phyloP scores from a whole-genome alignment of 2,113 vertebrate genomes.

The Leuciscus idus region DNA sequence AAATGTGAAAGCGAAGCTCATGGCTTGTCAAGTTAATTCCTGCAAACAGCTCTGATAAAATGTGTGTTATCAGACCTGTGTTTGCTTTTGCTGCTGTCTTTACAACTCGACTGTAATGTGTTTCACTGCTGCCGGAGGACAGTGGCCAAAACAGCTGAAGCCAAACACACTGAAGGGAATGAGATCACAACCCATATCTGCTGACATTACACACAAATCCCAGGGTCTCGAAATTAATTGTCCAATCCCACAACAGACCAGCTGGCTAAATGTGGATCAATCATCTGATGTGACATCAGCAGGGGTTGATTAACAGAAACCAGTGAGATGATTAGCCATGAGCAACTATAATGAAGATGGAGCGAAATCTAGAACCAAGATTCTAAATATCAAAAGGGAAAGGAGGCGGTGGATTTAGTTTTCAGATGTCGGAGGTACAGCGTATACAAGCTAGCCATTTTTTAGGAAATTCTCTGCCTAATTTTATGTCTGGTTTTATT shows the following conservation, averaged over 20 bases:
- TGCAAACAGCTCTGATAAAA: not conserved
- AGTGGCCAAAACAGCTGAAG: not conserved
- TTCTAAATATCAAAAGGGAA: not conserved
- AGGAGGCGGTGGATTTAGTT: conserved; percentile 12
- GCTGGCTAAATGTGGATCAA: conserved; percentile 71
- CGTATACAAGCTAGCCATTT: not conserved
- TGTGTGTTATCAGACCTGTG: not conserved
- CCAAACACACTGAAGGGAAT: not conserved
- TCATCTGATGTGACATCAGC: conserved; percentile 67
- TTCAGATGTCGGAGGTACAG: conserved; percentile 30
- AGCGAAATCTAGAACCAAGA: not conserved
- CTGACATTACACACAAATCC: conserved; percentile 4
- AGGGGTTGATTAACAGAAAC: conserved; percentile 56
- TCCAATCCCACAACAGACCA: conserved; percentile 47
- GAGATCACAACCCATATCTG: conserved; percentile 13
- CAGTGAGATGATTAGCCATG: conserved; percentile 54
- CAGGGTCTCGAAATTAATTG: not conserved
- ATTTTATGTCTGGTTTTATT: not conserved
- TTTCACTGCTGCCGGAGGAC: not conserved
- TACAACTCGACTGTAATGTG: not conserved
- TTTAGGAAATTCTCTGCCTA: not conserved
- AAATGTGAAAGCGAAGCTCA: not conserved
- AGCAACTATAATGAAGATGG: conserved; percentile 62
- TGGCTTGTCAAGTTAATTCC: not conserved
- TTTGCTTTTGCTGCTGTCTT: not conserved